A percentile compares a stretch with the other conserved stretches of the same genome.
phyloP scores from a whole-genome alignment of 2,888 invertebrate genomes.

The Pseudeuparius sepicola region DNA sequence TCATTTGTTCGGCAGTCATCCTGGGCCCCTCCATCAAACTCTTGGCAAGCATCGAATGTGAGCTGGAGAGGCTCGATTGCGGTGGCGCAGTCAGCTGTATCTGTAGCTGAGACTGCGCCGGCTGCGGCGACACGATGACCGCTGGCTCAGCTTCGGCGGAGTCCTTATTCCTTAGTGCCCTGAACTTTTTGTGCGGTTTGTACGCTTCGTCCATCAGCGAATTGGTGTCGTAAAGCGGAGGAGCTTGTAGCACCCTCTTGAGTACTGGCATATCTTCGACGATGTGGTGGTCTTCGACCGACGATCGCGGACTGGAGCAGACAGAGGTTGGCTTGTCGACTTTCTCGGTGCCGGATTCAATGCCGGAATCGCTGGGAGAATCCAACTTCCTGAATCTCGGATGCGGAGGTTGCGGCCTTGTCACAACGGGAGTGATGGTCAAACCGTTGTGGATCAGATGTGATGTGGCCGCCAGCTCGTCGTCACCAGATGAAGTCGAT shows the following conservation, averaged over 20 bases:
- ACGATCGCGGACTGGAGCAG: slow-evolving; percentile 79
- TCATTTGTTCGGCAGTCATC: slow-evolving; percentile 87
- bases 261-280: slow-evolving; percentile 89
- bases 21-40: slow-evolving; percentile 88
- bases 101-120: slow-evolving; percentile 31
- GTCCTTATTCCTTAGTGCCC: slow-evolving; percentile 69
- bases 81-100: slow-evolving; percentile 31
- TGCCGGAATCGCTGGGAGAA: slow-evolving; percentile 87
- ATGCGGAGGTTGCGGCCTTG: slow-evolving; percentile 38
- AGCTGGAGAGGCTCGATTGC: slow-evolving; percentile 64
- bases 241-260: slow-evolving; percentile 85
- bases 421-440: slow-evolving; percentile 62
- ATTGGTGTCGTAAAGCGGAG: slow-evolving; percentile 82
- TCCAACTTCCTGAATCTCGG: slow-evolving; percentile 72
- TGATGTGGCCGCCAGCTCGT: slow-evolving; percentile 62
- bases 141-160: slow-evolving; percentile 69
- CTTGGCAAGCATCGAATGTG: slow-evolving; percentile 82
- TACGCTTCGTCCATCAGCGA: slow-evolving; percentile 91
- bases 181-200: slow-evolving; percentile 92
- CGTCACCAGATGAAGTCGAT: slow-evolving; percentile 65
- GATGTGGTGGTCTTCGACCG: slow-evolving; percentile 68
- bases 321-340: slow-evolving; percentile 69
- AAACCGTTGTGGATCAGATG: slow-evolving; percentile 64
- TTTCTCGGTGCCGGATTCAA: slow-evolving; percentile 86
- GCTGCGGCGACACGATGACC: slow-evolving; percentile 34